Conservation (phyloP, 2,113 vertebrate species). For the Siniperca chuatsi region DNA sequence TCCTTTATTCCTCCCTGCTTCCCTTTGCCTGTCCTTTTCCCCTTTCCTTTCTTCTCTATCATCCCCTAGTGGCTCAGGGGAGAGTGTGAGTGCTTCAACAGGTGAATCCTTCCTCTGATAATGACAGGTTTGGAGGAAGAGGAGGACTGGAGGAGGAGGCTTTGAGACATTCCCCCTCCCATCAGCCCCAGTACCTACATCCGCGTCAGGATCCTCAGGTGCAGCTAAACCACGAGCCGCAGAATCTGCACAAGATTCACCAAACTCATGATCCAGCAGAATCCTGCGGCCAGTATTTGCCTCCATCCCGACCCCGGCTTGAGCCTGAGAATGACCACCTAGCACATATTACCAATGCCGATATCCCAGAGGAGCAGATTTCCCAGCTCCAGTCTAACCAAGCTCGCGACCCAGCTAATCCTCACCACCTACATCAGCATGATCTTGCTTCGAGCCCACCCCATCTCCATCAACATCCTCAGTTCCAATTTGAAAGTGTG, state of each 20-base stretch:
- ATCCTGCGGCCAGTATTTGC: background rate
- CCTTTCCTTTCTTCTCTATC: background rate
- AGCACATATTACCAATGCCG: background rate
- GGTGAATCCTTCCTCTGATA: conserved; percentile 97
- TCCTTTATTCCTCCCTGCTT: conserved; percentile 5
- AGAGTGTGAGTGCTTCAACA: conserved; percentile 88
- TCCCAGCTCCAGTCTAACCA: background rate
- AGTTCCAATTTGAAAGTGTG: conserved; percentile 27
- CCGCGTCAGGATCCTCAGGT: conserved; percentile 17
- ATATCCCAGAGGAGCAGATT: conserved; percentile 1
- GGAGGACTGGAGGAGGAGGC: conserved; percentile 69
- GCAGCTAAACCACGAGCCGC: background rate
- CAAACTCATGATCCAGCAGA: background rate
- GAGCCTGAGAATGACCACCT: conserved; percentile 1
- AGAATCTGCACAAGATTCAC: conserved; percentile 16
- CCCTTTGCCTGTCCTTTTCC: conserved; percentile 30
- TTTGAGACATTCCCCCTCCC: conserved; percentile 67
- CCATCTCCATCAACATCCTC: background rate
- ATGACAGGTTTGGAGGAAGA: conserved; percentile 69
- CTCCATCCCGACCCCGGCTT: background rate
- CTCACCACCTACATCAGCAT: conserved; percentile 28
- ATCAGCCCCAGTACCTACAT: conserved; percentile 18
- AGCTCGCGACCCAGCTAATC: background rate
- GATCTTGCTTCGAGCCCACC: background rate
- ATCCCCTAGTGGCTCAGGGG: conserved; percentile 86